Percentiles rank a stretch among this genome's conserved stretches.
phyloP scores from a whole-genome alignment of 2,797 vertebrate species.

The Acrossocheilus wenchowensis region DNA sequence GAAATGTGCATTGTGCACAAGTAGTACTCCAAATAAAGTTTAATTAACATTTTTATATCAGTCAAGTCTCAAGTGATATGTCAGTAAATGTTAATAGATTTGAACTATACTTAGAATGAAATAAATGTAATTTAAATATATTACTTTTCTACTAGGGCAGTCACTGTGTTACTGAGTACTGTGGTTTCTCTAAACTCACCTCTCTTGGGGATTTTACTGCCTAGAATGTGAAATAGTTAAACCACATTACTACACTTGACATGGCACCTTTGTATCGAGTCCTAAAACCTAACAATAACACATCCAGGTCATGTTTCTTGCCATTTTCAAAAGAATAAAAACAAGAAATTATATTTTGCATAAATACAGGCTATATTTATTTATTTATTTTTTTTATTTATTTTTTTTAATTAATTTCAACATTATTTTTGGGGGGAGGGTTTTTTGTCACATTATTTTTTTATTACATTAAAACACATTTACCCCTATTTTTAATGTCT shows the following conservation, averaged over 20 bases:
- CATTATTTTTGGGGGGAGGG: neutral
- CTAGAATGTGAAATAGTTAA: slow-evolving; percentile 70
- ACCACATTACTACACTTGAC: neutral
- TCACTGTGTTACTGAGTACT: slow-evolving; percentile 35
- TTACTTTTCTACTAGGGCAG: neutral
- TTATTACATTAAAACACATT: neutral
- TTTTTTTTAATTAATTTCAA: neutral
- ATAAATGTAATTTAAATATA: neutral
- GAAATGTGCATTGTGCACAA: too few relatives aligned
- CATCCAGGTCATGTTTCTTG: neutral
- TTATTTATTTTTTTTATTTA: too few relatives aligned
- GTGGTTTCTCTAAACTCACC: slow-evolving; percentile 73
- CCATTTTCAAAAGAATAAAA: neutral
- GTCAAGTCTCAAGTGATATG: neutral
- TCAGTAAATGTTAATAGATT: neutral
- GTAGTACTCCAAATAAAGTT: too few relatives aligned
- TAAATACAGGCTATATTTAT: neutral
- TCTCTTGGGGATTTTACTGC: slow-evolving; percentile 77
- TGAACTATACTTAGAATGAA: neutral
- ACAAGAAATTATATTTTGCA: neutral
- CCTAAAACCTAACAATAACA: neutral
- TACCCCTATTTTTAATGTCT: neutral
- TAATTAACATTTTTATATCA: too few relatives aligned
- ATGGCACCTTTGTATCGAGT: neutral
- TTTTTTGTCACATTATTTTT: neutral